Conservation (phyloP, 2,797 vertebrate species). For the Chelidonichthys spinosus region DNA sequence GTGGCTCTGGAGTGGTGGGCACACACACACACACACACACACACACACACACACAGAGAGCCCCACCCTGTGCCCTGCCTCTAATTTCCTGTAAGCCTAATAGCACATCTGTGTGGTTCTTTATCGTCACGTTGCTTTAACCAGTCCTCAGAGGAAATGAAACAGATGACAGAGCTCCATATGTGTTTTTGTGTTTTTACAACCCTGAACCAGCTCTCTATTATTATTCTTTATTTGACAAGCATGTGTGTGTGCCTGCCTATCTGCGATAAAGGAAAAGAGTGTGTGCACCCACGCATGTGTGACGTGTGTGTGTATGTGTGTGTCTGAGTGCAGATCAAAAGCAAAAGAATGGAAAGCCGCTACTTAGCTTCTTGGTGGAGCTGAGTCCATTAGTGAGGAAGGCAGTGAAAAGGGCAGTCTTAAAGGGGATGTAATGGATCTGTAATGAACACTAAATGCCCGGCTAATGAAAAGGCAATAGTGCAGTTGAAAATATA, state of each 20-base stretch:
- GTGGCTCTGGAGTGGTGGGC: slow-evolving; percentile 19
- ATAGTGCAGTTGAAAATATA: slow-evolving; percentile 61
- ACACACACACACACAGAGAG: slow-evolving; percentile 10
- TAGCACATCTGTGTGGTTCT: slow-evolving; percentile 41
- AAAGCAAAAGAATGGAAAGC: slow-evolving; percentile 58
- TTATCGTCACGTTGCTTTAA: slow-evolving; percentile 35
- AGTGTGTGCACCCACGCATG: not conserved
- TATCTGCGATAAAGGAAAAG: slow-evolving; percentile 3
- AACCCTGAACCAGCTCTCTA: slow-evolving; percentile 42
- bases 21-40: slow-evolving; percentile 1
- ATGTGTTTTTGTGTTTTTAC: slow-evolving; percentile 54
- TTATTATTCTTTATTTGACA: slow-evolving; percentile 59
- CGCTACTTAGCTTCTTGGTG: slow-evolving; percentile 53
- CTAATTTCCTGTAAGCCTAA: slow-evolving; percentile 51
- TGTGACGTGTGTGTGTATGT: slow-evolving; percentile 1
- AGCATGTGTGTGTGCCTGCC: slow-evolving; percentile 13
- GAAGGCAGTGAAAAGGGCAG: slow-evolving; percentile 60
- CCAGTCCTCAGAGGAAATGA: slow-evolving; percentile 38
- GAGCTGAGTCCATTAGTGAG: slow-evolving; percentile 65
- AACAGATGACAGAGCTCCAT: slow-evolving; percentile 51
- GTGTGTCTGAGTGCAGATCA: slow-evolving; percentile 45
- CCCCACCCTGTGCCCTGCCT: slow-evolving; percentile 33
- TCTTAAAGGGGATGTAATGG: slow-evolving; percentile 71
- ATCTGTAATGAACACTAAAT: slow-evolving; percentile 73
- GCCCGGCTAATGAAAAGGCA: slow-evolving; percentile 72